Conservation (phyloP, 2,888 invertebrate genomes). For the Apodemia duryi region DNA sequence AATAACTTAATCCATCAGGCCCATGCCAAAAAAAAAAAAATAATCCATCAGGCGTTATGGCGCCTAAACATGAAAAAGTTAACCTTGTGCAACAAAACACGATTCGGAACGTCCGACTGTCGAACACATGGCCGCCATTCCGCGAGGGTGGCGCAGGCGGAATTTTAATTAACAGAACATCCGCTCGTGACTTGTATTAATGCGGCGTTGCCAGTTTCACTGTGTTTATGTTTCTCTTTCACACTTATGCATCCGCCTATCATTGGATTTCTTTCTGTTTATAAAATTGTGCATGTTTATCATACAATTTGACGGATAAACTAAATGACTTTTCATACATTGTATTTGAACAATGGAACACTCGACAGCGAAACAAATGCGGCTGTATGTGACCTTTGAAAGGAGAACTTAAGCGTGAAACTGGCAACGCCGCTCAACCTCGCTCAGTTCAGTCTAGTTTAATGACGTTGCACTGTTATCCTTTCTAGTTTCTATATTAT, state of each 20-base stretch:
- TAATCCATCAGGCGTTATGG: constrained; percentile 52
- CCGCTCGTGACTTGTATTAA: constrained; percentile 69
- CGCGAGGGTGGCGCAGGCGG: constrained; percentile 79
- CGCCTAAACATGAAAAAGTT: constrained; percentile 59
- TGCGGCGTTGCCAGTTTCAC: constrained; percentile 71
- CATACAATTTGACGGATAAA: constrained; percentile 40
- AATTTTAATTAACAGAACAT: constrained; percentile 80
- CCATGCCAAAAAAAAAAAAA: no score
- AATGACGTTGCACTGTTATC: constrained; percentile 74
- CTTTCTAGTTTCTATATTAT: constrained; percentile 74
- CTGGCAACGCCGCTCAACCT: constrained; percentile 74
- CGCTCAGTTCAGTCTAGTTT: constrained; percentile 49
- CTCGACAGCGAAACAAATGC: constrained; percentile 50
- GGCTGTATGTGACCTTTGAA: constrained; percentile 55
- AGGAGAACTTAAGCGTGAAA: constrained; percentile 64
- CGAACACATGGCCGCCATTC: constrained; percentile 78
- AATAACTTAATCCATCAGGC: constrained; percentile 53
- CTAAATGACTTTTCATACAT: constrained; percentile 29
- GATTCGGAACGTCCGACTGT: constrained; percentile 72
- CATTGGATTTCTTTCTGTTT: constrained; percentile 15
- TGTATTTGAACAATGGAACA: constrained; percentile 58
- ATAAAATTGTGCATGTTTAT: constrained; percentile 39
- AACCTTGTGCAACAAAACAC: constrained; percentile 76
- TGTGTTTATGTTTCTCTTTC: constrained; percentile 52
- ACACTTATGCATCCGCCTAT: constrained; percentile 35